Conservation (phyloP, 2,113 vertebrate species). For the Pseudonaja textilis region DNA sequence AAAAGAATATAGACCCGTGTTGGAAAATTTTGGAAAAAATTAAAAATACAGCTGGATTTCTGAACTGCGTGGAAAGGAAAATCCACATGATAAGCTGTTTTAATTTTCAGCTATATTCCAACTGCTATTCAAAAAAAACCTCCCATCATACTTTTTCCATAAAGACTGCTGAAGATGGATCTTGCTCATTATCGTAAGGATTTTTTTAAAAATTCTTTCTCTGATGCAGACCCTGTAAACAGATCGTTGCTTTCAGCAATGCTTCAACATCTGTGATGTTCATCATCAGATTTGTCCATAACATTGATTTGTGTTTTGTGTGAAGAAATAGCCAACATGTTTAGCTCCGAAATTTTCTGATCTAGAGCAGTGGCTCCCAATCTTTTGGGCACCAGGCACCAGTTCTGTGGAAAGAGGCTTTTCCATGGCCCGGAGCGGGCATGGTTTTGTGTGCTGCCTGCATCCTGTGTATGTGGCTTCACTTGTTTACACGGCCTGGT, state of each 20-base stretch:
- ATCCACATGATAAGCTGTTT: background rate
- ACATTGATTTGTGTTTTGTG: background rate
- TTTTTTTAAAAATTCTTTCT: background rate
- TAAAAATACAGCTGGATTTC: background rate
- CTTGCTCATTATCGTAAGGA: background rate
- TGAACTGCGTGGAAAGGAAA: background rate
- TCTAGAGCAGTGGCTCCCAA: background rate
- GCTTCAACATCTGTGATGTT: background rate
- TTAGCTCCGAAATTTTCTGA: background rate
- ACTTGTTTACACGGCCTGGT: background rate
- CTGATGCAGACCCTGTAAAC: background rate
- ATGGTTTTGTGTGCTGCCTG: background rate
- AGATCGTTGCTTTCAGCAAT: background rate
- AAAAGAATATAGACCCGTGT: background rate
- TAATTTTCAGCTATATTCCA: background rate
- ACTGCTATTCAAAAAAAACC: background rate
- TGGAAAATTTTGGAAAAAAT: background rate
- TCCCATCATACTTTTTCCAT: background rate
- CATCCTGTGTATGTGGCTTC: background rate
- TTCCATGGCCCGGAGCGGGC: fast-evolving
- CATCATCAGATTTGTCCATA: background rate
- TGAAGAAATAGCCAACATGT: background rate
- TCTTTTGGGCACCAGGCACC: background rate
- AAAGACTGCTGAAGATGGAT: background rate
- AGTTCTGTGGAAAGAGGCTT: background rate